A percentile compares a stretch with the other conserved stretches of the same genome.
These are phyloP conservation scores for Drosophila arizonae DNA, from an alignment of 1,140 invertebrate species.

Conservation along the genomic window DNA sequence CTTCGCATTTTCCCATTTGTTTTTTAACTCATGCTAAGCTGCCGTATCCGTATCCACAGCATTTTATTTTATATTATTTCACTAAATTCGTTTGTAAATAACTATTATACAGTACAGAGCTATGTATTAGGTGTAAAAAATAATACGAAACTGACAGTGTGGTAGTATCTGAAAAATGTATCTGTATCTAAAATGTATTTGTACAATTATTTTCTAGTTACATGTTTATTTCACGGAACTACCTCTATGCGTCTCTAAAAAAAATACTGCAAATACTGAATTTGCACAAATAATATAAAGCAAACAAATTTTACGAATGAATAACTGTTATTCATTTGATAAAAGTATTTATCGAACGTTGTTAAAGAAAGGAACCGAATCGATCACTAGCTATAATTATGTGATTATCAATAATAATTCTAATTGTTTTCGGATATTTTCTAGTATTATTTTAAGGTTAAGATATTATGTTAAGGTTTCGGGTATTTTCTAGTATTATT, in stretches of 20 bases:
- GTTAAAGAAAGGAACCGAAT: no score
- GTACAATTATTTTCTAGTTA: constrained; percentile 20
- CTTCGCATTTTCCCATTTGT: constrained; percentile 11
- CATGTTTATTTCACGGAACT: neutral
- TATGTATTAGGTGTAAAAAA: constrained; percentile 36
- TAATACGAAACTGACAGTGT: constrained; percentile 39
- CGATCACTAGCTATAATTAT: no score
- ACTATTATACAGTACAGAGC: constrained; percentile 22
- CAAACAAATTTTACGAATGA: no score
- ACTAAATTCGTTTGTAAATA: constrained; percentile 13
- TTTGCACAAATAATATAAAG: no score
- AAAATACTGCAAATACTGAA: no score
- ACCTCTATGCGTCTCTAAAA: neutral
- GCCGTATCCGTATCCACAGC: neutral
- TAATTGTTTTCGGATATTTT: no score
- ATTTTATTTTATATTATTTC: neutral
- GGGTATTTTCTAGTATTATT: no score
- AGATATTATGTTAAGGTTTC: no score
- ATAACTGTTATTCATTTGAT: no score
- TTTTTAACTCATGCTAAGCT: neutral
- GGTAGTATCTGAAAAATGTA: constrained; percentile 26
- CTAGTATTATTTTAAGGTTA: no score
- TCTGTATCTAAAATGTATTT: constrained; percentile 23
- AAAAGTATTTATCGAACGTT: no score
- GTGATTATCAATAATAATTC: no score